Evolutionary conservation across 92 coral and sea anemone species (phyloP).

Genomic region (Siderastrea siderea): DNA sequence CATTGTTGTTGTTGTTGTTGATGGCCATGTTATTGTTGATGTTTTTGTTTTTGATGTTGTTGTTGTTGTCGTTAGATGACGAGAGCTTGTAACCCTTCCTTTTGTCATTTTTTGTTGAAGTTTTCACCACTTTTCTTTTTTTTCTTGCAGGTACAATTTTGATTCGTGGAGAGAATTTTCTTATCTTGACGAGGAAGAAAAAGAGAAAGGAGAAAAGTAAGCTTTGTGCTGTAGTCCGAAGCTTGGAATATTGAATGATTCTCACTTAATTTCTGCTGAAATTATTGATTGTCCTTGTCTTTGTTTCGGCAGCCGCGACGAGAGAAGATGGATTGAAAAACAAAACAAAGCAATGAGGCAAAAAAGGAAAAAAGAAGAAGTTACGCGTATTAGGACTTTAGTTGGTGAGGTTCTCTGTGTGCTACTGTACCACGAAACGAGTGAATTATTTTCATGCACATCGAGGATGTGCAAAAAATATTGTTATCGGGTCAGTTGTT

Average conservation of each 20-base stretch:
- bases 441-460: too few species aligned
- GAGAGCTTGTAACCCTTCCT: too few species aligned
- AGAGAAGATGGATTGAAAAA: constrained; percentile 98
- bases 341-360: constrained; percentile 97
- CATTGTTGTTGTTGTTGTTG: too few species aligned
- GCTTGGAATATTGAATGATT: too few species aligned
- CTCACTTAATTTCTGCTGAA: neutral
- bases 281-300: neutral
- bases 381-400: constrained; percentile 83
- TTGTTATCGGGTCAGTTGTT: too few species aligned
- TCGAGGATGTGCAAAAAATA: too few species aligned
- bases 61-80: too few species aligned
- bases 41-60: too few species aligned
- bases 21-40: too few species aligned
- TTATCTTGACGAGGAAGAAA: constrained; percentile 97
- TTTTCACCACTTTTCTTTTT: neutral
- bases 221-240: neutral
- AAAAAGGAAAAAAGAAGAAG: constrained; percentile 95
- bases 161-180: constrained; percentile 99
- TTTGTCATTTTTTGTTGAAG: neutral
- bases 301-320: constrained; percentile 86
- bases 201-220: constrained; percentile 98
- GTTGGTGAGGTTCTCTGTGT: constrained; percentile 71
- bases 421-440: too few species aligned
- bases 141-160: constrained; percentile 86